Percentiles rank a stretch among this genome's conserved stretches.
Conservation (phyloP, 2,797 vertebrate genomes). For the Pteronotus mesoamericanus region DNA sequence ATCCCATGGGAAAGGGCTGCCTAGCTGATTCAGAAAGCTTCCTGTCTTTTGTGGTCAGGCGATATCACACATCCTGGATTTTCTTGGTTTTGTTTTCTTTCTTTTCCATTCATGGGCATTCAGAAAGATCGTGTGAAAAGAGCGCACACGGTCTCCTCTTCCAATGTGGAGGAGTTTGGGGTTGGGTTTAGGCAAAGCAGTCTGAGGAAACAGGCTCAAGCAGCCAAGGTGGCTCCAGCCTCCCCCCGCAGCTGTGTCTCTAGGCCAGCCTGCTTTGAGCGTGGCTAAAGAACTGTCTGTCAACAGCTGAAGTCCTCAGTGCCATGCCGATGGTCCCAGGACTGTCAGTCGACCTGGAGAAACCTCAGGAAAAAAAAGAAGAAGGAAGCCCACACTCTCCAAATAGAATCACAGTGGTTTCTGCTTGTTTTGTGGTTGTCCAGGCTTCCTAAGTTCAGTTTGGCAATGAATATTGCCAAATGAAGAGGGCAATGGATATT, state of each 20-base stretch:
- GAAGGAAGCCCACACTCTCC: not conserved
- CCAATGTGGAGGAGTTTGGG: not conserved
- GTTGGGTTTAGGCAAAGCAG: not conserved
- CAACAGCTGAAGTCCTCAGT: not conserved
- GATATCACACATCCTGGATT: not conserved
- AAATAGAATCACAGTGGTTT: accelerated
- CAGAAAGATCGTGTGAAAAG: not conserved
- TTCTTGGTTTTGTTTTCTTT: not conserved
- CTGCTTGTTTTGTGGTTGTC: not conserved
- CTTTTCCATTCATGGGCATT: not conserved
- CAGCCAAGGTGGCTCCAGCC: accelerated
- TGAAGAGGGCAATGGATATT: not conserved
- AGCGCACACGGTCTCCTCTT: not conserved
- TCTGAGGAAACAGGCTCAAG: accelerated
- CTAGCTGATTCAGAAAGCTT: not conserved
- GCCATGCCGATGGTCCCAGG: not conserved
- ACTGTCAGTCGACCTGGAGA: not conserved
- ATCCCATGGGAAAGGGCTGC: not conserved
- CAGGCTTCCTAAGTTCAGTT: not conserved
- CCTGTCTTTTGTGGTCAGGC: not conserved
- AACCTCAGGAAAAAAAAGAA: not conserved
- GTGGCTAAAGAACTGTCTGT: not conserved
- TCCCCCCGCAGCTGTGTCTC: not conserved
- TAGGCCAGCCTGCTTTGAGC: not conserved
- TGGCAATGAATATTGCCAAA: too few species aligned